Evolutionary conservation across 1,140 invertebrate genomes (phyloP).

Genomic region (Drosophila melanica): DNA sequence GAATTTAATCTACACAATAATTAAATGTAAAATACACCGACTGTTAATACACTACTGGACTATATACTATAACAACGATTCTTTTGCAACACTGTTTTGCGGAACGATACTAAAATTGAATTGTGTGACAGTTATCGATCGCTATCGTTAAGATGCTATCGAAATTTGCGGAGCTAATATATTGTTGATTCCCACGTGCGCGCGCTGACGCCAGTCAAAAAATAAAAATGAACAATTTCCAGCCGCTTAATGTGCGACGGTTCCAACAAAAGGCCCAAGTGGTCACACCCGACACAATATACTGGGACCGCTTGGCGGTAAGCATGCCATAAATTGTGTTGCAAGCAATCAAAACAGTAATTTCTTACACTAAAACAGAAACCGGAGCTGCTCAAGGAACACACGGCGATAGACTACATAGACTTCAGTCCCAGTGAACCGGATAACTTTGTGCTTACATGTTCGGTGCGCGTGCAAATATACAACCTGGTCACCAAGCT

Average conservation of each 20-base stretch:
- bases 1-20: too few species aligned
- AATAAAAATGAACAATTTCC: conserved; percentile 85
- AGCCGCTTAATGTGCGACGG: conserved; percentile 90
- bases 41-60: not conserved
- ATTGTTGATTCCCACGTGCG: conserved; percentile 43
- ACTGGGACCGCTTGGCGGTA: conserved; percentile 94
- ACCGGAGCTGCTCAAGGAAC: conserved; percentile 95
- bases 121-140: not conserved
- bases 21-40: not conserved
- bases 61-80: not conserved
- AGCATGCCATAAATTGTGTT: conserved; percentile 65
- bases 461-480: conserved; percentile 95
- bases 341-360: not conserved
- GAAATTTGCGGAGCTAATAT: not conserved
- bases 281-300: conserved; percentile 90
- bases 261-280: conserved; percentile 88
- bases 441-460: conserved; percentile 95
- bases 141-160: conserved; percentile 1
- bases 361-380: conserved; percentile 86
- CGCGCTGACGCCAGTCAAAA: not conserved
- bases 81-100: not conserved
- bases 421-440: conserved; percentile 95
- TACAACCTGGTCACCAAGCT: conserved; percentile 95
- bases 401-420: conserved; percentile 94
- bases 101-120: not conserved